Conservation (phyloP, 2,113 vertebrate species). For the Gymnocephalus cernua region DNA sequence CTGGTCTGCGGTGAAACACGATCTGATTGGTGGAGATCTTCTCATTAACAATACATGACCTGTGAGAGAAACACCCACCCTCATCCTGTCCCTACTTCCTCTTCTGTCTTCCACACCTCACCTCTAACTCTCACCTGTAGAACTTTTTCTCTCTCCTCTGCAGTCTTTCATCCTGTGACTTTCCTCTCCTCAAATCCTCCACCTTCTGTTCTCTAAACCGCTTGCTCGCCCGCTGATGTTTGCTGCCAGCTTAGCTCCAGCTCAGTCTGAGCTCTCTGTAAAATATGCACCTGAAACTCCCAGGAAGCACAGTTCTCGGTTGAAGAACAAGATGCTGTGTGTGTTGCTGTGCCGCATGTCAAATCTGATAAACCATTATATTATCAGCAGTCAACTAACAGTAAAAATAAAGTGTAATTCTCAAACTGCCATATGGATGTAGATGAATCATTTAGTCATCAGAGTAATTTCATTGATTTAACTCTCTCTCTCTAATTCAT, state of each 20-base stretch:
- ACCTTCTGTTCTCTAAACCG: constrained; percentile 52
- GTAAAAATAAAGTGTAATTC: constrained; percentile 5
- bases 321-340: constrained; percentile 1
- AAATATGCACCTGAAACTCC: constrained; percentile 60
- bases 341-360: constrained; percentile 18
- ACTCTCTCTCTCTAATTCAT: constrained; percentile 27
- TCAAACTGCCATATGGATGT: neutral
- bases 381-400: constrained; percentile 16
- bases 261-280: constrained; percentile 37
- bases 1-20: constrained; percentile 70
- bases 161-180: constrained; percentile 22
- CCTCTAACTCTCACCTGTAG: constrained; percentile 56
- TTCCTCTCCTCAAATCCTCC: constrained; percentile 45
- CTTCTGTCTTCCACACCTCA: constrained; percentile 20
- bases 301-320: constrained; percentile 10
- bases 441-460: constrained; percentile 53
- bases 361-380: constrained; percentile 17
- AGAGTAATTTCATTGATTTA: constrained; percentile 57
- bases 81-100: constrained; percentile 30
- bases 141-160: constrained; percentile 19
- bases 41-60: constrained; percentile 82
- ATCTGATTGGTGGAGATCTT: constrained; percentile 71
- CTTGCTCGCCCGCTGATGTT: constrained; percentile 38
- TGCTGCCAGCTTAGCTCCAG: constrained; percentile 59
- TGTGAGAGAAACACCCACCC: constrained; percentile 39